A percentile compares a stretch with the other conserved stretches of the same genome.
phyloP scores from a whole-genome alignment of 1,140 invertebrate genomes.

The Cyclina sinensis region DNA sequence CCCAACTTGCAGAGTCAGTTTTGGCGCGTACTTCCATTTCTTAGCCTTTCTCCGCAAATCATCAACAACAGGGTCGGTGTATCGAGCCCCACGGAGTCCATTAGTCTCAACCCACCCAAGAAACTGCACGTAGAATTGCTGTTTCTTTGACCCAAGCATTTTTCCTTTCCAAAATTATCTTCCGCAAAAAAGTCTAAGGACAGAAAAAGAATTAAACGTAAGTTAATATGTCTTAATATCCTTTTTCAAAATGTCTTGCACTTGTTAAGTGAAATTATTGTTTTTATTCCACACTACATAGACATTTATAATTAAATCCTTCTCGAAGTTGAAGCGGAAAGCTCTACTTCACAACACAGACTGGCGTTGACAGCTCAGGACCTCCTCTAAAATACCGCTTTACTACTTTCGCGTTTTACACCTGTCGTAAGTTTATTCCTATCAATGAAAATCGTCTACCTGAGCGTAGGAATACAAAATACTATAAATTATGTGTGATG shows the following conservation, averaged over 20 bases:
- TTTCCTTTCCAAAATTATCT: neutral
- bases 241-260: neutral
- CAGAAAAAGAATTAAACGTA: neutral
- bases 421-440: constrained; percentile 47
- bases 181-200: too few relatives aligned
- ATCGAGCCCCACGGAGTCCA: constrained; percentile 93
- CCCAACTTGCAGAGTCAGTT: constrained; percentile 91
- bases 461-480: constrained; percentile 54
- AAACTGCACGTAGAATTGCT: constrained; percentile 99
- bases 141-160: constrained; percentile 90
- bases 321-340: neutral
- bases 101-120: constrained; percentile 97
- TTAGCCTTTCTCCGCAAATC: constrained; percentile 92
- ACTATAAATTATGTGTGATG: constrained; percentile 46
- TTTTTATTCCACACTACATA: neutral
- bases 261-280: neutral
- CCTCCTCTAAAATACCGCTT: constrained; percentile 54
- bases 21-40: constrained; percentile 94
- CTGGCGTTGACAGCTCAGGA: constrained; percentile 4
- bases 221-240: neutral
- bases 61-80: constrained; percentile 93
- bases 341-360: neutral
- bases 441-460: constrained; percentile 62
- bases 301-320: neutral
- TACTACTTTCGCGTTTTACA: constrained; percentile 47